These are phyloP conservation scores for Xylophagus ater DNA, from an alignment of 2,888 invertebrate genomes.

Conservation along the genomic window DNA sequence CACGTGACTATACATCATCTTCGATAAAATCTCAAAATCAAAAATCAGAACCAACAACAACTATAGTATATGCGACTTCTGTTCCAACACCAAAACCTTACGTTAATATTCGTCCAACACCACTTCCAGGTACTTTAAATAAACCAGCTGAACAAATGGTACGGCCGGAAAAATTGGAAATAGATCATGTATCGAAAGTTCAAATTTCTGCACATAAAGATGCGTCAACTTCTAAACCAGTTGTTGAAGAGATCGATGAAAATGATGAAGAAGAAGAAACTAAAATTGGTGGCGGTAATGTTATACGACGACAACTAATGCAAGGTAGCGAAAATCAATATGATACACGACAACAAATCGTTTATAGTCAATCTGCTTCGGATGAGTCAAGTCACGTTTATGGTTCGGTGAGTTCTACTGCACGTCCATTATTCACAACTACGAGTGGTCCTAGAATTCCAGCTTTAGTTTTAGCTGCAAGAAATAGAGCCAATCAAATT, in stretches of 20 bases:
- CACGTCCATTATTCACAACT: conserved; percentile 56
- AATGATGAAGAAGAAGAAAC: conserved; percentile 39
- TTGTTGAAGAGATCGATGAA: conserved; percentile 43
- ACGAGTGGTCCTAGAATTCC: conserved; percentile 46
- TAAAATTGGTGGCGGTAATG: conserved; percentile 52
- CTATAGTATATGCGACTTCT: conserved; percentile 25
- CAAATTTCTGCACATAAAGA: conserved; percentile 13
- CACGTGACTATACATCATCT: background rate
- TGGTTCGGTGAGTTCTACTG: conserved; percentile 51
- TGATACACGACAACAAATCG: conserved; percentile 42
- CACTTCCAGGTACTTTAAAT: conserved; percentile 14
- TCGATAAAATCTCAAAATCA: conserved; percentile 4
- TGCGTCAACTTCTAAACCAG: conserved; percentile 39
- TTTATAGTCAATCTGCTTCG: conserved; percentile 47
- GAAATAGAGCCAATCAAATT: conserved; percentile 37
- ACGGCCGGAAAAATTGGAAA: conserved; percentile 21
- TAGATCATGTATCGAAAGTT: conserved; percentile 19
- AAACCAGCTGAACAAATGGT: conserved; percentile 16
- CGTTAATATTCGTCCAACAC: conserved; percentile 21
- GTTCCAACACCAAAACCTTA: conserved; percentile 21
- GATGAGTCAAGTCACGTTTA: conserved; percentile 60
- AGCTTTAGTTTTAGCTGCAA: conserved; percentile 42
- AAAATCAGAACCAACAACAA: conserved; percentile 21
- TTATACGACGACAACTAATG: conserved; percentile 50
- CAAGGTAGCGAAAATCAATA: conserved; percentile 44